Evolutionary conservation across 2,888 invertebrate genomes (phyloP), one percentile per base, ranked within the genome.

Genomic region (Cosmorhoe ocellata): DNA sequence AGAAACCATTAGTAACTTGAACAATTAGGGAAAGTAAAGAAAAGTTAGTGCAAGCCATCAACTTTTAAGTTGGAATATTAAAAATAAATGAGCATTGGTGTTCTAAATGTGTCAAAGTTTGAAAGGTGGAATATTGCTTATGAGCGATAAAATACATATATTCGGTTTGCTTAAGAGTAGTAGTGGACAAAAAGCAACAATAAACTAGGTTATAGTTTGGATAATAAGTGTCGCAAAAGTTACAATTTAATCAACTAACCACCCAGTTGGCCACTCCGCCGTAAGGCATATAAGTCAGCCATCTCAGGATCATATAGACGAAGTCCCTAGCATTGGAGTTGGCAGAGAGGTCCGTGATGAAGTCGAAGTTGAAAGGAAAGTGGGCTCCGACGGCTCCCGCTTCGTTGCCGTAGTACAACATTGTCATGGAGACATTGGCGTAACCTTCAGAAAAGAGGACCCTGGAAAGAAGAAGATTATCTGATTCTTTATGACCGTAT

Each of bases 321-420:
- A 91, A 83, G 59, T 91, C 89, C 2, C 79, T 61, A 0, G 92
- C 92, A 8, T 67, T 88, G 1, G 91, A 91, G 1, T 74, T 61
- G 0, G 74, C 68, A 0, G 84, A 85, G 0, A 93, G 65, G 7
- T 88, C 84, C 0, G 83, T 84, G 51, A 94, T 84, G 56, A 94
- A 85, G 62, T 92, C 89, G 51, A 94, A 94, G 74, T 94, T 94
- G 70, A 94, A 93, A 0, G 94, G 93, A 48, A 94, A 91, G 56
- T 94, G 92, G 0, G 92, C 88, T 0, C 93, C 92, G 2, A 66
- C 45, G 0, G 69, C 69, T 52, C 71, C 74, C 1, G 71, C 47
- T 56, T 81, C 89, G 61, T 86, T 84, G 0, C 93, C 92, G 66
- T 93, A 94, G 74, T 92, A 94, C 53, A 90, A 69, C 91, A 93